Evolutionary conservation across 2,113 vertebrate genomes (phyloP).

Genomic region (Fregata magnificens): DNA sequence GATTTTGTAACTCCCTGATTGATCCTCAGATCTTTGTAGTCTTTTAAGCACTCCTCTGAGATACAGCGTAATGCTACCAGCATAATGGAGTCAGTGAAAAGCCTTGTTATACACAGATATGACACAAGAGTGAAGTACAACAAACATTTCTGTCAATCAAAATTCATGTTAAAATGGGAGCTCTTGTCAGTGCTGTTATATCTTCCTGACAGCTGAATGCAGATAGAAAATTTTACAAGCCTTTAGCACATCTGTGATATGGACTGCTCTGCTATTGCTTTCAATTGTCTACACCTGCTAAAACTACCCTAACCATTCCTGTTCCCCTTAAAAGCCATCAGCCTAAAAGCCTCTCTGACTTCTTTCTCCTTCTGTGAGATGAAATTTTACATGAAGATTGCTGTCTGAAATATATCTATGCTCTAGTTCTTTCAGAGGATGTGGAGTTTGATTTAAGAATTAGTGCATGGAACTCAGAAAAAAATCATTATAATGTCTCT

Average conservation of each 20-base stretch:
- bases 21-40: neutral
- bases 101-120: neutral
- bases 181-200: neutral
- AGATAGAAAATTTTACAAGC: neutral
- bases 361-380: neutral
- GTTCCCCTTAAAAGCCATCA: neutral
- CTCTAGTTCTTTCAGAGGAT: neutral
- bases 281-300: neutral
- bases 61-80: neutral
- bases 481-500: neutral
- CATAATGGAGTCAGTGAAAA: neutral
- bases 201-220: neutral
- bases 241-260: neutral
- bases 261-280: neutral
- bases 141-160: neutral
- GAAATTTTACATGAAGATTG: neutral
- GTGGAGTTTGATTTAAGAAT: neutral
- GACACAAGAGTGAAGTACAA: neutral
- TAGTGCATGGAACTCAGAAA: neutral
- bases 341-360: neutral
- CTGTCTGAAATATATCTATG: neutral
- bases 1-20: neutral
- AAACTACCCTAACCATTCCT: neutral
- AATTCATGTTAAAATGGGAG: neutral
- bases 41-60: neutral